Conservation (phyloP, 2,888 invertebrate species). For the Scrobipalpa costella region DNA sequence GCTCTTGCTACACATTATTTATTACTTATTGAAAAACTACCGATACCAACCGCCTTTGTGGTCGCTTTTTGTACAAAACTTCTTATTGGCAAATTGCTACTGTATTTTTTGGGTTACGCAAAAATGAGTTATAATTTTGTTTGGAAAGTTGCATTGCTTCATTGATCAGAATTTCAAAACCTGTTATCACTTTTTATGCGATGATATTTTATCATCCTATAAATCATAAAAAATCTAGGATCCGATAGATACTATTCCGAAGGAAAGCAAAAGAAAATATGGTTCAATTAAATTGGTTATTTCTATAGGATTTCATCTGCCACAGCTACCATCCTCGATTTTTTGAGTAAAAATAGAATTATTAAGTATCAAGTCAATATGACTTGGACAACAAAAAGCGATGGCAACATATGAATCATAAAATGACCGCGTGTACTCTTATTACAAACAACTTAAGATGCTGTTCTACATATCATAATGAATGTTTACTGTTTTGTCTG, state of each 20-base stretch:
- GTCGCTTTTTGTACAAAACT: slow-evolving; percentile 43
- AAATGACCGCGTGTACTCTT: background rate
- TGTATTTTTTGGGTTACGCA: slow-evolving; percentile 37
- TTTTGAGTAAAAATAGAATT: too few species aligned
- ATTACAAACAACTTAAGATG: background rate
- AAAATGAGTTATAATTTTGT: slow-evolving; percentile 43
- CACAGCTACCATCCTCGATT: too few species aligned
- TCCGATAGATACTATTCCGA: too few species aligned
- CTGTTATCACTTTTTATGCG: background rate
- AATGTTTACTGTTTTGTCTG: background rate
- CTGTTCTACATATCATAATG: background rate
- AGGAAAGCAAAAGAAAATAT: too few species aligned
- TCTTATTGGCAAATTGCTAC: slow-evolving; percentile 34
- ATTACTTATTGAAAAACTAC: slow-evolving; percentile 80
- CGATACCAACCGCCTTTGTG: slow-evolving; percentile 60
- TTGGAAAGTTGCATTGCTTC: slow-evolving; percentile 46
- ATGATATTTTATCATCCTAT: background rate
- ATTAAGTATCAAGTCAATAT: too few species aligned
- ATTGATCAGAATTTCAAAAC: background rate
- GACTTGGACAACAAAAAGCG: background rate
- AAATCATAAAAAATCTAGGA: too few species aligned
- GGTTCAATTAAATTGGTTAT: too few species aligned
- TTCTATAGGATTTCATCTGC: too few species aligned
- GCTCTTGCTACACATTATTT: slow-evolving; percentile 74
- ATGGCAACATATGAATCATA: background rate